phyloP scores from a whole-genome alignment of 2,888 invertebrate genomes.

The Liopterus haemorrhoidalis region DNA sequence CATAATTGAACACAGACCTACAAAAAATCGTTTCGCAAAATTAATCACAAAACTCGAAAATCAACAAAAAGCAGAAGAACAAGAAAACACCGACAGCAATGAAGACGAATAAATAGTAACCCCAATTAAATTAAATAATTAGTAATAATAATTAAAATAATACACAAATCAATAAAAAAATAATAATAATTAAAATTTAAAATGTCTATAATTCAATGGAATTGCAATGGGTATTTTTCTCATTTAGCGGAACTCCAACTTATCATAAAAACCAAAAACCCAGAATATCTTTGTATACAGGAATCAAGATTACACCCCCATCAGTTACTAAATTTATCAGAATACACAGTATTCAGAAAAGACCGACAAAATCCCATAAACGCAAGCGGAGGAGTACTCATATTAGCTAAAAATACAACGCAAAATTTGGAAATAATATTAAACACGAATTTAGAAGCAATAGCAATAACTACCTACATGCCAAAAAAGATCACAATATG shows the following conservation, averaged over 20 bases:
- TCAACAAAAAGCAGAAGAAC: constrained; percentile 2
- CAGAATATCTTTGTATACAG: constrained; percentile 1
- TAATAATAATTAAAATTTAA: not conserved
- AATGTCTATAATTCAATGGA: constrained; percentile 4
- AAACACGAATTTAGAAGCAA: not conserved
- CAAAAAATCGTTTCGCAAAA: constrained; percentile 5
- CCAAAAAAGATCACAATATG: not conserved
- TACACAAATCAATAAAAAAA: too few relatives aligned
- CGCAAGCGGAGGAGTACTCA: constrained; percentile 10
- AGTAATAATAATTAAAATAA: too few relatives aligned
- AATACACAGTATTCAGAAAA: constrained; percentile 8
- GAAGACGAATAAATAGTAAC: not conserved
- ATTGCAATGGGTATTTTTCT: not conserved
- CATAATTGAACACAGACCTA: not conserved
- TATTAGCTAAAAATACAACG: not conserved
- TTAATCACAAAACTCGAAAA: not conserved
- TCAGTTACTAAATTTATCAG: not conserved
- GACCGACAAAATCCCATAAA: not conserved
- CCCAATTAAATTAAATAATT: not conserved
- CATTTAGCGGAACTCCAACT: constrained; percentile 2
- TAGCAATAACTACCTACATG: not conserved
- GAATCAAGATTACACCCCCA: constrained; percentile 3
- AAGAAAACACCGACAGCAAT: not conserved
- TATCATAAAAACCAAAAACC: not conserved
- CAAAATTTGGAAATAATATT: not conserved